Evolutionary conservation across 2,888 invertebrate genomes (phyloP), one percentile per base, ranked within the genome.

Genomic region (Drosophila differens): DNA sequence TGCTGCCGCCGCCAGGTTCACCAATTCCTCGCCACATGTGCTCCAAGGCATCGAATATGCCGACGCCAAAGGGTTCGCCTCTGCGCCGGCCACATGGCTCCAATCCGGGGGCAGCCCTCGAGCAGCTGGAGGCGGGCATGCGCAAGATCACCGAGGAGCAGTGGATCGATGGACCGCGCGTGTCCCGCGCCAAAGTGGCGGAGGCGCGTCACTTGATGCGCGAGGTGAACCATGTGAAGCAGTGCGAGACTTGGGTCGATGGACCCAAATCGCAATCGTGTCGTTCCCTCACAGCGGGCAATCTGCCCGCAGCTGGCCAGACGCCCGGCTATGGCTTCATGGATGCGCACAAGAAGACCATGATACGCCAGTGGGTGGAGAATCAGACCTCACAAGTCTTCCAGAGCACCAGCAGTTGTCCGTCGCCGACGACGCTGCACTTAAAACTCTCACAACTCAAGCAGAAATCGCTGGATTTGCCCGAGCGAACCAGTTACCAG

Each of bases 81-180:
- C 91, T 94, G 62, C 95, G 95, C 79, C 89, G 93, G 22, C 91
- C 93, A 6, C 91, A 90, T 25, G 87, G 85, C 25, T 75, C 85
- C 9, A 77, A 83, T 7, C 81, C 91, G 88, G 82, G 86, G 1
- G 76, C 70, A 1, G 91, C 89, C 0, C 66, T 81, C 6, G 91
- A 88, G 7, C 90, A 90, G 57, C 64, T 86, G 37, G 91, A 91
- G 78, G 94, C 94, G 0, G 93, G 94, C 22, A 90, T 93, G 88
- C 89, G 93, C 6, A 91, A 93, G 79, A 92, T 94, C 28, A 97
- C 97, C 82, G 98, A 98, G 91, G 99, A 99, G 91, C 97, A 98
- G 91, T 99, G 99, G 99, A 97, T 99, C 75, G 99, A 99, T 93
- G 99, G 99, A 0, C 99, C 99, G 0, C 95, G 98, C 91, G 97